Evolutionary conservation across 1,140 invertebrate species (phyloP).

Genomic region (Pseudomyrmex concolor): DNA sequence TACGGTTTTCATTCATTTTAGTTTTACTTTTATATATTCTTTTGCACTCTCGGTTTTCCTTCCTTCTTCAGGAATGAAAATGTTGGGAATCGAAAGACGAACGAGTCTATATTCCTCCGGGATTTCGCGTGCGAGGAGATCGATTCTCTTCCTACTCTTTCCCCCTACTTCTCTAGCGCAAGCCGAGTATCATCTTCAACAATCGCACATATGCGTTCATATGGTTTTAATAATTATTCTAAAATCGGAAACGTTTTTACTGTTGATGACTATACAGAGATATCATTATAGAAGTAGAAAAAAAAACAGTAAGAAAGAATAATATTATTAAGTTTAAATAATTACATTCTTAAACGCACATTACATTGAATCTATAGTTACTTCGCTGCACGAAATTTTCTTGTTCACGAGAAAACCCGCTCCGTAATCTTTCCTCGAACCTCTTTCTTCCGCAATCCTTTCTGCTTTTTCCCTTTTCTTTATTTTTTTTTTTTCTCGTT

Average conservation of each 20-base stretch:
- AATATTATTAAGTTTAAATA: slow-evolving; percentile 5
- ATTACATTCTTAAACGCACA: not conserved
- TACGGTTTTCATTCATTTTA: slow-evolving; percentile 22
- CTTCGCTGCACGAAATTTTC: not conserved
- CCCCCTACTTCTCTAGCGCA: not conserved
- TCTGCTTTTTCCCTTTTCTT: slow-evolving; percentile 18
- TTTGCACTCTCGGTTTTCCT: not conserved
- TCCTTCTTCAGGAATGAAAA: slow-evolving; percentile 26
- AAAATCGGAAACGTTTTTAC: not conserved
- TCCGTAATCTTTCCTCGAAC: slow-evolving; percentile 41
- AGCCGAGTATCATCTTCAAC: slow-evolving; percentile 6
- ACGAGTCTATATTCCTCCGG: slow-evolving; percentile 24
- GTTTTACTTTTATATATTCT: slow-evolving; percentile 5
- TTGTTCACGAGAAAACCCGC: slow-evolving; percentile 13
- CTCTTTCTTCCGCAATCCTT: slow-evolving; percentile 31
- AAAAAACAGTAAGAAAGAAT: too few relatives aligned
- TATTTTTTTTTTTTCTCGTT: slow-evolving; percentile 19
- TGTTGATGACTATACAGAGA: too few relatives aligned
- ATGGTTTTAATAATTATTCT: not conserved
- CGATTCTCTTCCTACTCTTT: not conserved
- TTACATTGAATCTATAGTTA: not conserved
- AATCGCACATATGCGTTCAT: not conserved
- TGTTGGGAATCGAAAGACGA: slow-evolving; percentile 43
- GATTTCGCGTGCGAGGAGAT: slow-evolving; percentile 13
- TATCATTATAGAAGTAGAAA: too few relatives aligned